Base-by-base conservation (phyloP, 92 coral and sea anemone genomes). In the Siderastrea radians region DNA sequence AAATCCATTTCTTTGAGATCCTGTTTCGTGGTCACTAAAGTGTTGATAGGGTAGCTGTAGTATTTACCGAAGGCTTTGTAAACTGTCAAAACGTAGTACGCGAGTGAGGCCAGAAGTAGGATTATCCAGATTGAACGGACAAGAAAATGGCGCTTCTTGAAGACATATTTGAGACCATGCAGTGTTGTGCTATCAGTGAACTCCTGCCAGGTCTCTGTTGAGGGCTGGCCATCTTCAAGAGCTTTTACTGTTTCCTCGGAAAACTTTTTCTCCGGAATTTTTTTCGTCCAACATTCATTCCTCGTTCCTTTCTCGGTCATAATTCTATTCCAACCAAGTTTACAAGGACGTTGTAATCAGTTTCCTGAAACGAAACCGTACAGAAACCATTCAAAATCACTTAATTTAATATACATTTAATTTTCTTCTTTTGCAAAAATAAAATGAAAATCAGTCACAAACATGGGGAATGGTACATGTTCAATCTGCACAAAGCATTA, bases 141-240 rank as follows among this genome's bases (percentile, higher is more conserved):
- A 52, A 80, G n/a, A 55, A 64, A 8, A 4, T 53, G 75, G 49
- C 83, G 87, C 55, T 75, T 79, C 78, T 78, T 77, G 79, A 85
- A 85, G 50, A 79, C 80, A 57, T 85, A 90, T 59, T 90, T 86
- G 74, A 90, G 62, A 2, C 93, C 93, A 19, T 90, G 93, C 57
- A 90, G 82, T 1, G 90, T 90, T 6, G 90, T 90, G 68, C 75
- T 63, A 19, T 79, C 82, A 8, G 66, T 78, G 51, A 90, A 90
- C 46, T 90, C 82, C 26, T 4, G 57, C 93, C 86, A 79, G 64
- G 26, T 73, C 11, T 74, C 81, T 61, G 52, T 10, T 45, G 81
- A 73, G 38, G 72, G 43, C 73, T 61, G 15, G 11, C 7, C 16
- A 1, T 84, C 10, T 3, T 46, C 3, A 59, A 26, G 38, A 26